Conservation (phyloP, 1,140 invertebrate species). For the Caerostris extrusa region DNA sequence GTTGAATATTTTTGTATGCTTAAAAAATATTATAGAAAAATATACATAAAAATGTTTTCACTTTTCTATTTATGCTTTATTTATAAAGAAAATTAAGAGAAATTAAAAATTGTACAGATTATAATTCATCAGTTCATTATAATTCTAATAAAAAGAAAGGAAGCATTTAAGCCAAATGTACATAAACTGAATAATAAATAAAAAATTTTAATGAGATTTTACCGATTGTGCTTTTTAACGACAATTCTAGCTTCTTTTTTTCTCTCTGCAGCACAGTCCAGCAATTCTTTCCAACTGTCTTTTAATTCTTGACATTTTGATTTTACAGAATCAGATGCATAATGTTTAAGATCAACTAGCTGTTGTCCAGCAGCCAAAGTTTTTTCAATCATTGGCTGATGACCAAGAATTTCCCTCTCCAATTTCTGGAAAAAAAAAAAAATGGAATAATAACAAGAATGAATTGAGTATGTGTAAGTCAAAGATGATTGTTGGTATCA, state of each 20-base stretch:
- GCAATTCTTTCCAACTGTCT: conserved; percentile 83
- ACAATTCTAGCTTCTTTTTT: conserved; percentile 90
- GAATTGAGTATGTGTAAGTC: background rate
- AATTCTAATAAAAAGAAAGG: too few relatives aligned
- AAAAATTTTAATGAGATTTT: conserved; percentile 28
- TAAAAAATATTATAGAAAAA: too few relatives aligned
- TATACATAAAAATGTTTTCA: too few relatives aligned
- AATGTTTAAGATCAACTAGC: conserved; percentile 88
- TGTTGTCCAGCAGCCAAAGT: conserved; percentile 88
- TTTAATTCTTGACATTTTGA: conserved; percentile 75
- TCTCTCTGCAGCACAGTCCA: conserved; percentile 87
- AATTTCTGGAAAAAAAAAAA: conserved; percentile 85
- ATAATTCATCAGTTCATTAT: too few relatives aligned
- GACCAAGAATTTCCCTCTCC: conserved; percentile 91
- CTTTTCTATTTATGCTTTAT: too few relatives aligned
- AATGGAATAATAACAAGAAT: background rate
- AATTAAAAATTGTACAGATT: too few relatives aligned
- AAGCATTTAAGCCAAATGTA: too few relatives aligned
- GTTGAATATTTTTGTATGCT: too few relatives aligned
- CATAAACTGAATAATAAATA: conserved; percentile 81
- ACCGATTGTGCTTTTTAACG: conserved; percentile 92
- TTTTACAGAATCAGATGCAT: conserved; percentile 84
- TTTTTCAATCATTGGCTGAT: conserved; percentile 91
- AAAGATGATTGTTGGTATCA: too few relatives aligned
- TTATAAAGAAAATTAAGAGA: too few relatives aligned